Evolutionary conservation across 2,113 vertebrate genomes (phyloP), one percentile per base, ranked within the genome.

Genomic region (Misgurnus mizolepis): DNA sequence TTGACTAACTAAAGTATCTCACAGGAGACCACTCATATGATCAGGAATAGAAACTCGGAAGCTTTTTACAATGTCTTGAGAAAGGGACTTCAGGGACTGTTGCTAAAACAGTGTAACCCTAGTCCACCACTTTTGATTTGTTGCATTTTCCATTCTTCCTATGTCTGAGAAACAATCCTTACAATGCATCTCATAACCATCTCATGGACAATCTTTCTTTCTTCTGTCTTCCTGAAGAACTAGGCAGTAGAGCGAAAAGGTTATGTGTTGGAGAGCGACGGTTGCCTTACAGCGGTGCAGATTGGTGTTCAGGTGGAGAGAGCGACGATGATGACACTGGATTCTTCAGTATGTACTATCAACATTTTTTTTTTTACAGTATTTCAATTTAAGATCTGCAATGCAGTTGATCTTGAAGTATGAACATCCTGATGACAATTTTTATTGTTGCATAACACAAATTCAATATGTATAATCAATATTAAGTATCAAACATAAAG

Each of bases 291-390:
- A 93, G 91, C 76, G 93, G 93, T 82, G 91, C 91, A 34, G 93
- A 94, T 89, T 94, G 93, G 93, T 93, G 93, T 86, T 94, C 93
- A 70, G 93, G 93, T 58, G 92, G 91, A 67, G 93, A 94, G 88
- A 94, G 92, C 84, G 93, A 94, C 27, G 93, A 94, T 85, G 93
- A 94, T 72, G 93, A 94, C 78, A 89, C 90, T 85, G 90, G 91
- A 84, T 89, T 89, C 83, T 89, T 87, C 84, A 89, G 88, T 89
- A 83, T 85, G 88, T 86, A 7, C 7, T 40, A 27, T 80, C 9
- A 10, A 9, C n/a, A 47, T 79, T 70, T 39, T 7, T 34, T 12
- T 64, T 64, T 9, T 61, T 5, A 61, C 9, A 61, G 10, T 61
- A n/a, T 18, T 27, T 22, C 17, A 61, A 18, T 50, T 50, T 9